These are phyloP conservation scores for Aporrectodea caliginosa DNA, from an alignment of 1,140 invertebrate species.

Conservation along the genomic window DNA sequence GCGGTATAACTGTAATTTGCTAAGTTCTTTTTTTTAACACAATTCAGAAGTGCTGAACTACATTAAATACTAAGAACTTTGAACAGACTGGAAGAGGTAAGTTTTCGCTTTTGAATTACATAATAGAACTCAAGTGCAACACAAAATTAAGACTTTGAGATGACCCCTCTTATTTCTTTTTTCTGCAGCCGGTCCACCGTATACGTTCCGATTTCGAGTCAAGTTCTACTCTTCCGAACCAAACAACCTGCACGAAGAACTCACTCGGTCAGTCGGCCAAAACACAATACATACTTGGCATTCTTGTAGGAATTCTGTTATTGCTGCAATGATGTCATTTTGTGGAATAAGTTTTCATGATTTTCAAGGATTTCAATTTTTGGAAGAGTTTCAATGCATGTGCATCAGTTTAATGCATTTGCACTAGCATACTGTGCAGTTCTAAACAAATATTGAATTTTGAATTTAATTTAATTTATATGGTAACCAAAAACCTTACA, in stretches of 20 bases:
- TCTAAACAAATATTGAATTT: too few relatives aligned
- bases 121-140: not conserved
- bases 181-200: constrained; percentile 57
- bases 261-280: constrained; percentile 46
- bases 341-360: not conserved
- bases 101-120: not conserved
- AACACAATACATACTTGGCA: not conserved
- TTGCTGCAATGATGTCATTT: not conserved
- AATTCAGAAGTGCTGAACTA: too few relatives aligned
- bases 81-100: not conserved
- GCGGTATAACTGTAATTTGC: too few relatives aligned
- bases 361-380: not conserved
- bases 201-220: constrained; percentile 88
- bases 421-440: not conserved
- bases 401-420: not conserved
- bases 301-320: not conserved
- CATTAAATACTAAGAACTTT: too few relatives aligned
- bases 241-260: constrained; percentile 55
- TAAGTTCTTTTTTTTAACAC: too few relatives aligned
- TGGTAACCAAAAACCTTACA: too few relatives aligned
- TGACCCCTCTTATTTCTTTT: not conserved
- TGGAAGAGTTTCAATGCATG: not conserved
- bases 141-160: not conserved
- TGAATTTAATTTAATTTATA: too few relatives aligned
- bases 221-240: constrained; percentile 99